A percentile compares a stretch with the other conserved stretches of the same genome.
phyloP scores from a whole-genome alignment of 2,113 vertebrate species.

The Antennarius striatus region DNA sequence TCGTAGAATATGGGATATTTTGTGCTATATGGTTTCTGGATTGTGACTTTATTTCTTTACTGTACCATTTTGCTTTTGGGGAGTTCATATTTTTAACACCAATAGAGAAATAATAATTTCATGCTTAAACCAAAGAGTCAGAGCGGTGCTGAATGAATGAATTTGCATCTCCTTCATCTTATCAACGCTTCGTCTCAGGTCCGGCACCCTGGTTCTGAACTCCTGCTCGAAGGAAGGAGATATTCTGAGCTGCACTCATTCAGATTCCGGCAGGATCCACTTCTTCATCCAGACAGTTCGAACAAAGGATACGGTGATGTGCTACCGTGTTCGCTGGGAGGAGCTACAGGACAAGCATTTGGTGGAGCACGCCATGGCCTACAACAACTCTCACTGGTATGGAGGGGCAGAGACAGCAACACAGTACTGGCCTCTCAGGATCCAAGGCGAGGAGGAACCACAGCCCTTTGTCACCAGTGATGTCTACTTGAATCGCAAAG shows the following conservation, averaged over 20 bases:
- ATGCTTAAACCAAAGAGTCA: background rate
- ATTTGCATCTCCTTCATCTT: conserved; percentile 7
- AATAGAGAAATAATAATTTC: too few relatives aligned
- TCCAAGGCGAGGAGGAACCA: conserved; percentile 86
- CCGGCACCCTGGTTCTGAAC: conserved; percentile 87
- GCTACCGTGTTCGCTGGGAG: conserved; percentile 95
- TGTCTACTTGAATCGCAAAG: conserved; percentile 84
- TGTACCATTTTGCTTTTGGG: background rate
- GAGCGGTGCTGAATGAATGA: background rate
- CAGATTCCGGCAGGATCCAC: conserved; percentile 82
- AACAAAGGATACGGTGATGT: conserved; percentile 90
- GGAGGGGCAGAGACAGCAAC: conserved; percentile 89
- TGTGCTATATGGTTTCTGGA: background rate
- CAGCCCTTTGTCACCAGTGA: conserved; percentile 92
- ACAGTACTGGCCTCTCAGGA: conserved; percentile 91
- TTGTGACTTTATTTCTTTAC: background rate
- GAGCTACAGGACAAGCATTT: conserved; percentile 76
- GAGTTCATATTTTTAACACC: background rate
- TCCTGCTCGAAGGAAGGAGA: conserved; percentile 87
- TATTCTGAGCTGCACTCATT: conserved; percentile 84
- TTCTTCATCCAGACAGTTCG: conserved; percentile 93
- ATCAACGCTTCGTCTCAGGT: conserved; percentile 61
- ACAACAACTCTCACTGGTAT: conserved; percentile 91
- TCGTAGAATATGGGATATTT: background rate
- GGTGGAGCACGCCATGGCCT: conserved; percentile 91